Evolutionary conservation across 1,140 invertebrate genomes (phyloP), one percentile per base, ranked within the genome.

Genomic region (Nasonia vitripennis): DNA sequence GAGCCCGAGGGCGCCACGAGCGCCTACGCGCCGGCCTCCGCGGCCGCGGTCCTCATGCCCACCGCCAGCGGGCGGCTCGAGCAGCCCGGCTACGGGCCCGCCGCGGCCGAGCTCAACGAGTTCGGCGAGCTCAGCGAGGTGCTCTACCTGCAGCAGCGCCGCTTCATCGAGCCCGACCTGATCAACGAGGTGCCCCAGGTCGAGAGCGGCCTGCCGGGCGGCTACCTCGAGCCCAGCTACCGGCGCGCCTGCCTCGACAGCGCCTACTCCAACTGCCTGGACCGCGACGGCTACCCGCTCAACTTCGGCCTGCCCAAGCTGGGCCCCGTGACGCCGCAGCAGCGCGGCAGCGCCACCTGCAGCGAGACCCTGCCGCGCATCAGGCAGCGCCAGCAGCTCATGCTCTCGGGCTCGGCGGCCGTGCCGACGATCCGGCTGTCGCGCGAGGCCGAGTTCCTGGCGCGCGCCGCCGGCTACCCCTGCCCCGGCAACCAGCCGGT

Each of bases 221-320:
- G 55, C 20, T 62, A 62, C 55, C 34, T 87, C 77, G 37, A 88
- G 41, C 48, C 10, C 89, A 89, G 91, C 5, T 92, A 91, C 45
- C 89, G 90, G 14, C 27, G 91, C n/a, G 37, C 90, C 55, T 62
- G 55, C 20, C 55, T 62, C 55, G 55, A 62, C 17, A 62, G 55
- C 20, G 20, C 89, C 2, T 90, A 90, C 37, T 75, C 91, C 23
- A 92, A 89, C 45, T 92, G 93, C 71, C 92, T 97, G 84, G 96
- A 96, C 81, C 94, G 94, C 62, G 96, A 97, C 83, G 96, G 96
- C 0, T 97, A 97, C 90, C 96, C 96, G 0, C 93, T 96, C 23
- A 97, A 98, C 88, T 97, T 96, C 87, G 97, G 96, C 78, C 91
- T 97, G 17, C 96, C 96, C 1, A 96, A 96, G 89, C 93, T 96